These are phyloP conservation scores for Pelodiscus sinensis DNA, from an alignment of 2,113 vertebrate genomes.

Conservation along the genomic window DNA sequence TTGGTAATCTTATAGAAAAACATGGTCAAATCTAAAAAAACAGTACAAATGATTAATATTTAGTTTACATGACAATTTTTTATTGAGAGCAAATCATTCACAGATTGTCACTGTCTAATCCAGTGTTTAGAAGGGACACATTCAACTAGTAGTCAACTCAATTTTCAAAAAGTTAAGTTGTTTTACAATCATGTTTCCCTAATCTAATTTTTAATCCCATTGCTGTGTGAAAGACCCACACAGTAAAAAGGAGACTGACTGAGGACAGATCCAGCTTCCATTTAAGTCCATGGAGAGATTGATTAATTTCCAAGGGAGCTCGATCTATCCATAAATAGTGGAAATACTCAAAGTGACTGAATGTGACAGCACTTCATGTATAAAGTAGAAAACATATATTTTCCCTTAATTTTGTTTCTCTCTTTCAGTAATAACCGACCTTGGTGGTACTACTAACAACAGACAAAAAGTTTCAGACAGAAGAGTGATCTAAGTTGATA, in stretches of 20 bases:
- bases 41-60: not conserved
- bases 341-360: not conserved
- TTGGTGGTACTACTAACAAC: not conserved
- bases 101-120: not conserved
- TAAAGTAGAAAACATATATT: not conserved
- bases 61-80: not conserved
- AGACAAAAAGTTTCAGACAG: not conserved
- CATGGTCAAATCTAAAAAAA: not conserved
- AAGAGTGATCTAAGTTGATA: not conserved
- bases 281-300: not conserved
- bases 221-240: not conserved
- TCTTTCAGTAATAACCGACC: not conserved
- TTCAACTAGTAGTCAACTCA: not conserved
- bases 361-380: not conserved
- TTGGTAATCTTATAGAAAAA: not conserved
- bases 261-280: not conserved
- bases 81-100: not conserved
- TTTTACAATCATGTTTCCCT: not conserved
- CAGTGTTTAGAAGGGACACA: not conserved
- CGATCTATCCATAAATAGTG: not conserved
- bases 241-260: not conserved
- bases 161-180: not conserved
- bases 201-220: not conserved
- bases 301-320: not conserved
- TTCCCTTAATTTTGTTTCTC: rapidly evolving